Evolutionary conservation across 2,888 invertebrate genomes (phyloP).

Genomic region (Conchocele bisecta): DNA sequence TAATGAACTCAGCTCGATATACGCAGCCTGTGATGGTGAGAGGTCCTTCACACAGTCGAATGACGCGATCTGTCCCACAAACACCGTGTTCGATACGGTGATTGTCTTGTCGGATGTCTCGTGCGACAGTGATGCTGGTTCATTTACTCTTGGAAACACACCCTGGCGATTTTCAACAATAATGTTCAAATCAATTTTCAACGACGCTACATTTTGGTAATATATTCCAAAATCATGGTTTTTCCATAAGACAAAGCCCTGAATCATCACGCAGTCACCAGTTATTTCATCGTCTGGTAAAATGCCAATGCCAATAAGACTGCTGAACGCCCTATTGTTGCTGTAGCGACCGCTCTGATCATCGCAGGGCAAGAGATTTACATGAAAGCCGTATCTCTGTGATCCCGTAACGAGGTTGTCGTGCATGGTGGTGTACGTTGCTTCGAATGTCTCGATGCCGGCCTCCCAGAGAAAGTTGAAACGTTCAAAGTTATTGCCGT

Average conservation of each 20-base stretch:
- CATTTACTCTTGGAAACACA: constrained; percentile 66
- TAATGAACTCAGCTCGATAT: constrained; percentile 49
- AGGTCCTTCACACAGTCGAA: constrained; percentile 69
- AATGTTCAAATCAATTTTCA: constrained; percentile 56
- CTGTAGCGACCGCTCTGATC: constrained; percentile 45
- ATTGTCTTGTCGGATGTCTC: constrained; percentile 57
- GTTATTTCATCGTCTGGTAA: constrained; percentile 11
- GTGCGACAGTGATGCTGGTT: constrained; percentile 64
- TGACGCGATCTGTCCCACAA: constrained; percentile 71
- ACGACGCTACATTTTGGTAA: constrained; percentile 36
- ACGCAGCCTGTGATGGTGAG: constrained; percentile 50
- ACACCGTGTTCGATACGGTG: constrained; percentile 59
- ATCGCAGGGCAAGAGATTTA: constrained; percentile 59
- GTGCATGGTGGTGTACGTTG: constrained; percentile 53
- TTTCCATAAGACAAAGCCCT: constrained; percentile 72
- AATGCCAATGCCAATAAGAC: constrained; percentile 62
- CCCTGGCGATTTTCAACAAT: constrained; percentile 75
- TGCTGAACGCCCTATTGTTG: constrained; percentile 67
- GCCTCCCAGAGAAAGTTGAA: constrained; percentile 66
- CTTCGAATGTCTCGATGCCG: constrained; percentile 59
- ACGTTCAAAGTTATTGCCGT: constrained; percentile 67
- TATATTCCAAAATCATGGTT: constrained; percentile 75
- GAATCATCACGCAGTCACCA: constrained; percentile 59
- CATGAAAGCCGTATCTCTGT: constrained; percentile 69
- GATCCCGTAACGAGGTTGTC: constrained; percentile 75